These are phyloP conservation scores for Etheostoma nigrum DNA, from an alignment of 2,797 vertebrate species.

Conservation along the genomic window DNA sequence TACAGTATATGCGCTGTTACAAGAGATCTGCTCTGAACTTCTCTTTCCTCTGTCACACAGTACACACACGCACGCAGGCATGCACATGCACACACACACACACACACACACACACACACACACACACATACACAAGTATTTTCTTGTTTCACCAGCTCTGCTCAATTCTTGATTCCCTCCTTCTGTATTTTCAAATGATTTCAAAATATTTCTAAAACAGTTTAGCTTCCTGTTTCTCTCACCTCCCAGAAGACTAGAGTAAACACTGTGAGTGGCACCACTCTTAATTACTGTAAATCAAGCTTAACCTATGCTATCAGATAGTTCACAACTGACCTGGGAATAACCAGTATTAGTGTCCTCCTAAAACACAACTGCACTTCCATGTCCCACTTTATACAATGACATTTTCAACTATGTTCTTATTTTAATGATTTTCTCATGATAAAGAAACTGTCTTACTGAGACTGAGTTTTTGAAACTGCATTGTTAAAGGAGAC, in stretches of 20 bases:
- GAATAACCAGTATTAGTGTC: background rate
- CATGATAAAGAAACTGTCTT: background rate
- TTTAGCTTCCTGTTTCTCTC: conserved; percentile 4
- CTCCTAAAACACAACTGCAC: background rate
- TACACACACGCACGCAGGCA: background rate
- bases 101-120: background rate
- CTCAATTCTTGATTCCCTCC: conserved; percentile 3
- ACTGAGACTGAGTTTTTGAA: background rate
- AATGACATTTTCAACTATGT: background rate
- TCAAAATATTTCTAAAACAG: background rate
- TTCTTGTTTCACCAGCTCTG: background rate
- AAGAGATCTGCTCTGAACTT: conserved; percentile 27
- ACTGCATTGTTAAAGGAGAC: conserved; percentile 1
- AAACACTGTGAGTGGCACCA: background rate
- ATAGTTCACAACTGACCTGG: background rate
- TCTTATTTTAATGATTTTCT: conserved; percentile 21
- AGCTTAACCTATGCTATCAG: conserved; percentile 14
- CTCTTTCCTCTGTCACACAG: conserved; percentile 6
- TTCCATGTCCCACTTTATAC: background rate
- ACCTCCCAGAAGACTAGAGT: conserved; percentile 8
- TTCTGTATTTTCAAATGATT: conserved; percentile 21
- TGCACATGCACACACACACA: background rate
- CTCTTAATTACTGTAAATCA: conserved; percentile 21
- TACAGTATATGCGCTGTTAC: conserved; percentile 14
- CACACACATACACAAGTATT: background rate